phyloP scores from a whole-genome alignment of 2,888 invertebrate species.

The Asteroscopus sphinx region DNA sequence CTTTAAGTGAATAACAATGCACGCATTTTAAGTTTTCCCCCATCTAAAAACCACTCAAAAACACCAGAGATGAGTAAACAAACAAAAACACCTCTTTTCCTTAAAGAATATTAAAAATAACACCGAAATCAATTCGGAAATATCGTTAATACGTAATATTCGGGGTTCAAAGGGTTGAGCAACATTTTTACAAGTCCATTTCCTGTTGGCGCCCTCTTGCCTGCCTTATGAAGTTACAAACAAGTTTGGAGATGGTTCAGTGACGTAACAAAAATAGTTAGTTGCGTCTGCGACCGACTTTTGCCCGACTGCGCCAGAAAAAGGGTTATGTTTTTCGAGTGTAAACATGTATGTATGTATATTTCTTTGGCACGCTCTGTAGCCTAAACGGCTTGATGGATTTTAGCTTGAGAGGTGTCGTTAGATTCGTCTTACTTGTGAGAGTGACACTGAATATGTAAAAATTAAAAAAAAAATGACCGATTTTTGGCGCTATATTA shows the following conservation, averaged over 20 bases:
- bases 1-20: too few relatives aligned
- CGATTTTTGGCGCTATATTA: too few relatives aligned
- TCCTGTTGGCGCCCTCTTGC: conserved; percentile 10
- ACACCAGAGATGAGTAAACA: neutral
- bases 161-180: conserved; percentile 2
- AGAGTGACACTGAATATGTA: too few relatives aligned
- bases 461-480: too few relatives aligned
- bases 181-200: conserved; percentile 24
- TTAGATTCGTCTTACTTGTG: too few relatives aligned
- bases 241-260: neutral
- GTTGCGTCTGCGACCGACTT: neutral
- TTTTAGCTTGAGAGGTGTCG: too few relatives aligned
- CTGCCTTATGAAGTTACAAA: conserved; percentile 15
- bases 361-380: too few relatives aligned
- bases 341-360: too few relatives aligned
- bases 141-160: conserved; percentile 15
- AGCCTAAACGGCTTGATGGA: too few relatives aligned
- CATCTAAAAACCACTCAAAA: neutral
- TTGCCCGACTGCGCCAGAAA: too few relatives aligned
- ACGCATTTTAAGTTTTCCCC: neutral
- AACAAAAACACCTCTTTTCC: neutral
- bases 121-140: neutral
- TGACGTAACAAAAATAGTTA: conserved; percentile 8
- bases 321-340: too few relatives aligned
- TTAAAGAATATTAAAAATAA: conserved; percentile 1